phyloP scores from a whole-genome alignment of 2,113 vertebrate genomes.

The Actinemys pallida region DNA sequence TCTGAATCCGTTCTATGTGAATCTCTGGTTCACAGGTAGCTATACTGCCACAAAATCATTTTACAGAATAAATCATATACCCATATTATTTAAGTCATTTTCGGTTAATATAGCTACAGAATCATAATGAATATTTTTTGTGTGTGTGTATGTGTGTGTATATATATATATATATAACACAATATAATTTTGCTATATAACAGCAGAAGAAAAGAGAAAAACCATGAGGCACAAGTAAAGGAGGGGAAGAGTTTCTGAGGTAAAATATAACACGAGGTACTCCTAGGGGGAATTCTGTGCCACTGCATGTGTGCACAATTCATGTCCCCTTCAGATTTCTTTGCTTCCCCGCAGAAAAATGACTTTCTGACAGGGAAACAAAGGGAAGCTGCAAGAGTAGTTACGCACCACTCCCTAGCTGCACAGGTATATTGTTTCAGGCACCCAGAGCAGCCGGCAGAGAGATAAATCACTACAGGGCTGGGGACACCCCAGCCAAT shows the following conservation, averaged over 20 bases:
- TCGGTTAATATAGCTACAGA: not conserved
- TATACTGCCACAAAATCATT: not conserved
- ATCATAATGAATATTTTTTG: no score
- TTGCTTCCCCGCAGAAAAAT: no score
- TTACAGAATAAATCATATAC: not conserved
- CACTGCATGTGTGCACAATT: no score
- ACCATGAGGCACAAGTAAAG: not conserved
- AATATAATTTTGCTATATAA: not conserved
- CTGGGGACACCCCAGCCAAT: no score
- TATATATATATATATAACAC: not conserved
- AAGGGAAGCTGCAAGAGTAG: no score
- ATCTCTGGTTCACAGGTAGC: not conserved
- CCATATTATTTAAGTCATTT: not conserved
- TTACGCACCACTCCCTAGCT: no score
- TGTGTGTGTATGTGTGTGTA: fast-evolving
- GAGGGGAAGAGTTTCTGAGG: not conserved
- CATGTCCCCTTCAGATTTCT: no score
- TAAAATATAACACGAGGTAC: not conserved
- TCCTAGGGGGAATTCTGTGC: no score
- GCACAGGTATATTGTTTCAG: no score
- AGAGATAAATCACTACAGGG: no score
- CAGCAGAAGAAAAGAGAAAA: not conserved
- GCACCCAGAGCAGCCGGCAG: no score
- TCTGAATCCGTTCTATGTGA: not conserved
- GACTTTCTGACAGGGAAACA: no score